phyloP scores from a whole-genome alignment of 2,797 vertebrate species.

The Petrocephalus sullivani region DNA sequence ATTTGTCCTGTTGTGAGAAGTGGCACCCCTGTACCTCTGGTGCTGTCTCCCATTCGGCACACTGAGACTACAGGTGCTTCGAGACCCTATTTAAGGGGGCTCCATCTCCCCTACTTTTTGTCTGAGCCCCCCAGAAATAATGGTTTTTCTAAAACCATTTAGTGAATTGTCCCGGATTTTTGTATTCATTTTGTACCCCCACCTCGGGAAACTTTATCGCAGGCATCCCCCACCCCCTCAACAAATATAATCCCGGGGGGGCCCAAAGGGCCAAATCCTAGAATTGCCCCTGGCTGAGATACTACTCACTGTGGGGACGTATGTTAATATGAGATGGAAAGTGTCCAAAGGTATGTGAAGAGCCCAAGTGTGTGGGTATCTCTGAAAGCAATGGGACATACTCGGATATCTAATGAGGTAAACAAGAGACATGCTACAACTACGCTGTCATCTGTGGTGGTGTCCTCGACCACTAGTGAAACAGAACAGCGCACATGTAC shows the following conservation, averaged over 20 bases:
- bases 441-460: not conserved
- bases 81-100: not conserved
- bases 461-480: not conserved
- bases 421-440: not conserved
- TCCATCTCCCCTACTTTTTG: not conserved
- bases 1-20: not conserved
- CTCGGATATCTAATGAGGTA: not conserved
- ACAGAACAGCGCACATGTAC: not conserved
- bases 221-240: not conserved
- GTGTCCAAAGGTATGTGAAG: not conserved
- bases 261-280: not conserved
- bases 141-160: not conserved
- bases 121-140: not conserved
- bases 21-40: not conserved
- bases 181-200: not conserved
- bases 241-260: not conserved
- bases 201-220: not conserved
- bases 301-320: not conserved
- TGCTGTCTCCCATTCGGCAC: not conserved
- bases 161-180: not conserved
- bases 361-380: not conserved
- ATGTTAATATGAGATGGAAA: not conserved
- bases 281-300: not conserved
- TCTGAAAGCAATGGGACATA: not conserved
- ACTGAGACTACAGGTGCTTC: constrained; percentile 11